Percentiles rank a stretch among this genome's conserved stretches.
Conservation (phyloP, 1,140 invertebrate species). For the Mercenaria mercenaria region DNA sequence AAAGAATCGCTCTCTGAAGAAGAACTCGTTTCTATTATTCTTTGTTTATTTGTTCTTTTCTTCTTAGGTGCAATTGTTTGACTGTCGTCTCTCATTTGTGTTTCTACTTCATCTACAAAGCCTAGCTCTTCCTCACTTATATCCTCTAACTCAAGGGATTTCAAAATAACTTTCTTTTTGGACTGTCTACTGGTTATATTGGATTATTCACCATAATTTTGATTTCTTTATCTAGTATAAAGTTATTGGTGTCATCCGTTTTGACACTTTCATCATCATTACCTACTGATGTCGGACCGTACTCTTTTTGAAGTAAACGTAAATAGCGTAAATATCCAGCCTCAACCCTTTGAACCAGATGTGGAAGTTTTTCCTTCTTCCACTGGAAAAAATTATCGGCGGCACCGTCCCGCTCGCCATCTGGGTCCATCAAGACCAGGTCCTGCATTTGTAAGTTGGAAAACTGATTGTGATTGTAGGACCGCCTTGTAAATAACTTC, state of each 20-base stretch:
- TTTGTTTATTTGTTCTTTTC: too few relatives aligned
- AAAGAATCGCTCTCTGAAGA: background rate
- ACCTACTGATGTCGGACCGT: background rate
- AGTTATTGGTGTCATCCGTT: too few relatives aligned
- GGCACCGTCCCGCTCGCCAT: background rate
- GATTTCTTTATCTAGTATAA: too few relatives aligned
- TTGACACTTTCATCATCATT: background rate
- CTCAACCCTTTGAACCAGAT: background rate
- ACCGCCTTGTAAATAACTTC: background rate
- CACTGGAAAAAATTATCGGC: background rate
- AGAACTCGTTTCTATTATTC: too few relatives aligned
- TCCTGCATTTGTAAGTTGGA: background rate
- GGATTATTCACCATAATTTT: background rate
- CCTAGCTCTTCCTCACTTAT: background rate
- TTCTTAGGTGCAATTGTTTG: too few relatives aligned
- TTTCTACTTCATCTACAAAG: background rate
- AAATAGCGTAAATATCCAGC: background rate
- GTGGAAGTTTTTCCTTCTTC: background rate
- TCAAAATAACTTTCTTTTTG: background rate
- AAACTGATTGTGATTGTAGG: background rate
- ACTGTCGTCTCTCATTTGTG: too few relatives aligned
- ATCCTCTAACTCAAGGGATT: background rate
- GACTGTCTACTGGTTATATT: background rate
- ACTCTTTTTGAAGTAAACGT: background rate
- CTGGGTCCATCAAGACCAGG: background rate